Evolutionary conservation across 2,888 invertebrate species (phyloP).

Genomic region (Diplolepis rosae): DNA sequence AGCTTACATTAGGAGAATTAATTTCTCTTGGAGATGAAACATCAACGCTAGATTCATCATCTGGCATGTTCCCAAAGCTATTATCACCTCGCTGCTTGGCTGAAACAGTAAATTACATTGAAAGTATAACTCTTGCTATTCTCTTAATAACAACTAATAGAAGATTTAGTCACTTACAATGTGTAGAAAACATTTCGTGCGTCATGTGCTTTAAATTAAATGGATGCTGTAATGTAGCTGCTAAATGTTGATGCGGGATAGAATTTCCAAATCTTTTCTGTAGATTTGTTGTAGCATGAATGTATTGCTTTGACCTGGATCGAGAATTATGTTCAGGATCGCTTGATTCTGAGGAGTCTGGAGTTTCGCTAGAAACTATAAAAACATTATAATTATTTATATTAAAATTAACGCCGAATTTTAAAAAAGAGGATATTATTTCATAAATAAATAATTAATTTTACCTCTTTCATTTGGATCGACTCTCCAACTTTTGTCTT

Average conservation of each 20-base stretch:
- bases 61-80: constrained; percentile 75
- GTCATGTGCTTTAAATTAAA: constrained; percentile 70
- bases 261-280: constrained; percentile 70
- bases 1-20: constrained; percentile 78
- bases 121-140: constrained; percentile 18
- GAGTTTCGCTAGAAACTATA: constrained; percentile 69
- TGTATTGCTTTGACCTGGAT: constrained; percentile 65
- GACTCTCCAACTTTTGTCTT: constrained; percentile 70
- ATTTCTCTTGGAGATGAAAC: constrained; percentile 81
- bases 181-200: constrained; percentile 72
- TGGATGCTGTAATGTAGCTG: constrained; percentile 68
- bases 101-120: constrained; percentile 46
- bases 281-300: constrained; percentile 51
- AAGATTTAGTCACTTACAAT: constrained; percentile 24
- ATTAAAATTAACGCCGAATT: not conserved
- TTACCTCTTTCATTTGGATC: constrained; percentile 72
- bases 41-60: constrained; percentile 81
- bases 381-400: constrained; percentile 39
- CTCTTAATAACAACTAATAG: not conserved
- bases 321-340: constrained; percentile 67
- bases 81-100: constrained; percentile 71
- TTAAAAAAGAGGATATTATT: constrained; percentile 25
- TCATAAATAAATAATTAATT: too few relatives aligned
- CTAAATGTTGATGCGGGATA: constrained; percentile 62
- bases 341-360: constrained; percentile 70